Conservation (phyloP, 2,888 invertebrate species). For the Drosophila helvetica region DNA sequence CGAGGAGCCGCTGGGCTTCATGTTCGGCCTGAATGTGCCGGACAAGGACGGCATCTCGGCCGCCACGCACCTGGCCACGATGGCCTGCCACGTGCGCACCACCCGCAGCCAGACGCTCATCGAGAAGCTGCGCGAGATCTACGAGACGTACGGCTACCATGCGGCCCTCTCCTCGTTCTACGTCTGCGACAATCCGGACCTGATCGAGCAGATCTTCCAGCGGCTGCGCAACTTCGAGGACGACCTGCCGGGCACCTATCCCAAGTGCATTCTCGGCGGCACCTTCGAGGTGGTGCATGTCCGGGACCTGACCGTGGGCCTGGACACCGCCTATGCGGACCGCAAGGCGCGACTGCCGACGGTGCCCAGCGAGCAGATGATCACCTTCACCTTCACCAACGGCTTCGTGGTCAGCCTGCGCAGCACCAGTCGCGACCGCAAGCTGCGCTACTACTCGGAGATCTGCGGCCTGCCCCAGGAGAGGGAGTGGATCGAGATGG, state of each 20-base stretch:
- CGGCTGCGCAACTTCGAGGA: slow-evolving; percentile 89
- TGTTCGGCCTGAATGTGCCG: slow-evolving; percentile 93
- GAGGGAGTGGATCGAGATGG: slow-evolving; percentile 87
- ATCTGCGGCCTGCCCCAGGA: slow-evolving; percentile 88
- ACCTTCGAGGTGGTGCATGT: slow-evolving; percentile 88
- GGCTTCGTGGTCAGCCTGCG: slow-evolving; percentile 94
- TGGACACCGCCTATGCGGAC: slow-evolving; percentile 89
- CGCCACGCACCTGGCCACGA: slow-evolving; percentile 90
- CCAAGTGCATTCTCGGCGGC: slow-evolving; percentile 86
- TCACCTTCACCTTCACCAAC: slow-evolving; percentile 95
- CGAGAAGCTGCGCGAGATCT: slow-evolving; percentile 90
- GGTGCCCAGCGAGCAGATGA: slow-evolving; percentile 91
- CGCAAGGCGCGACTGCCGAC: slow-evolving; percentile 89
- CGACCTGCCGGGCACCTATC: slow-evolving; percentile 87
- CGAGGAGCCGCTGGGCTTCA: slow-evolving; percentile 99
- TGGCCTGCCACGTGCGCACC: slow-evolving; percentile 89
- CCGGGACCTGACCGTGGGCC: slow-evolving; percentile 93
- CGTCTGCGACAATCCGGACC: slow-evolving; percentile 89
- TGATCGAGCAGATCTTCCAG: slow-evolving; percentile 90
- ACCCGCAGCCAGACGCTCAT: slow-evolving; percentile 86
- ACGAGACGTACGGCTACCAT: slow-evolving; percentile 94
- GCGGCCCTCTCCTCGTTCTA: slow-evolving; percentile 93
- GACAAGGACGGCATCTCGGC: slow-evolving; percentile 99
- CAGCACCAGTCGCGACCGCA: slow-evolving; percentile 98
- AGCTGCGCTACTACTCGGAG: slow-evolving; percentile 98